phyloP scores from a whole-genome alignment of 2,113 vertebrate genomes.

The Mormoops blainvillei region DNA sequence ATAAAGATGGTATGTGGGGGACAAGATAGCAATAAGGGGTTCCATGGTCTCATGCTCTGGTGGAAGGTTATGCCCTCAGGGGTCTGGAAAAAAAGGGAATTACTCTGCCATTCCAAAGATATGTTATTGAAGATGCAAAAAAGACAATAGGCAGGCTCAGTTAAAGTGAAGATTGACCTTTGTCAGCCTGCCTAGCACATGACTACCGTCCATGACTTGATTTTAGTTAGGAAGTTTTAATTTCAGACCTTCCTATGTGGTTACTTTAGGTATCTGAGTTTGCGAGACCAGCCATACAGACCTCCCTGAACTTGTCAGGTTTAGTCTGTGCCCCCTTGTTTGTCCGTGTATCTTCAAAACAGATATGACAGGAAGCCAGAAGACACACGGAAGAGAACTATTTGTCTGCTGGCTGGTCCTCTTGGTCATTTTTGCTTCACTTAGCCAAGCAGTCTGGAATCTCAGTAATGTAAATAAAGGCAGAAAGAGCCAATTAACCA shows the following conservation, averaged over 20 bases:
- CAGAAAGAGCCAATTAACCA: neutral
- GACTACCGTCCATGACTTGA: neutral
- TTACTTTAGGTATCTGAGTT: neutral
- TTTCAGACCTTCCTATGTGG: neutral
- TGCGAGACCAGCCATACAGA: neutral
- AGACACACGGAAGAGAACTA: neutral
- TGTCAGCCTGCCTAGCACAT: neutral
- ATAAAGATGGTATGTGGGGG: neutral
- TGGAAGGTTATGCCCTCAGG: neutral
- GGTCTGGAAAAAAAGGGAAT: neutral
- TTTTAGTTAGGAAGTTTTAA: neutral
- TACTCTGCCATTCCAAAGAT: neutral
- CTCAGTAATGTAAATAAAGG: neutral
- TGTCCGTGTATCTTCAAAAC: neutral
- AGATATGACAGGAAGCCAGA: neutral
- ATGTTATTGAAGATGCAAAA: neutral
- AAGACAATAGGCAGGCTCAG: neutral
- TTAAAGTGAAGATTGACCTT: neutral
- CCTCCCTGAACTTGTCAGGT: neutral
- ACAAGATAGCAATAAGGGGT: neutral
- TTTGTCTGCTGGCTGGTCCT: neutral
- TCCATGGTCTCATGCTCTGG: neutral
- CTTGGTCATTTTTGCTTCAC: neutral
- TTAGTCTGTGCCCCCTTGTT: neutral
- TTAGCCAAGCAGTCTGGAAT: slow-evolving; percentile 24